A percentile compares a stretch with the other conserved stretches of the same genome.
Evolutionary conservation across 2,113 vertebrate species (phyloP).

Genomic region (Mesitornis unicolor): DNA sequence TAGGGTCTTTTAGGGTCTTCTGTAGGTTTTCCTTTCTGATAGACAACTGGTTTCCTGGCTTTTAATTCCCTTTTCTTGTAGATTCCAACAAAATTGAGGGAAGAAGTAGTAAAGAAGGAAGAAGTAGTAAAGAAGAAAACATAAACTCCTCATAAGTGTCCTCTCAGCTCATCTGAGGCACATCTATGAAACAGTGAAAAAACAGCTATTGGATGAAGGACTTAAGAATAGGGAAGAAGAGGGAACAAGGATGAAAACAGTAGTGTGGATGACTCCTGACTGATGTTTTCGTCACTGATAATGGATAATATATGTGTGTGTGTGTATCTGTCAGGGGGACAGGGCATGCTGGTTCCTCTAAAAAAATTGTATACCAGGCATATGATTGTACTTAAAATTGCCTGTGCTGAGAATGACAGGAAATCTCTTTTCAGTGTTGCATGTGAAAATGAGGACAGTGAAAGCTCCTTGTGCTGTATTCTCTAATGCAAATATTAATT

Average conservation of each 20-base stretch:
- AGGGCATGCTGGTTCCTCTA: neutral
- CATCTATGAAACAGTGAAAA: neutral
- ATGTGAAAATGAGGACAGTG: neutral
- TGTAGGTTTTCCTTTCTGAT: neutral
- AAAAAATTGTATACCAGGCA: neutral
- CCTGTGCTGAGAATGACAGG: neutral
- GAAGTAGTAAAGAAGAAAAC: neutral
- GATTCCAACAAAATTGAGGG: neutral
- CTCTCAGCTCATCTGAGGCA: neutral
- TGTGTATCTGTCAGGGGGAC: neutral
- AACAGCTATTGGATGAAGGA: neutral
- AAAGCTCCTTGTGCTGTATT: neutral
- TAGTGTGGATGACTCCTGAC: neutral
- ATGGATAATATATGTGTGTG: accelerated
- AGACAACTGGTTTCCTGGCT: neutral
- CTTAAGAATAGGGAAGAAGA: neutral
- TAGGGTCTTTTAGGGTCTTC: neutral
- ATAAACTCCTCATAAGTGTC: neutral
- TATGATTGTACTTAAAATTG: neutral
- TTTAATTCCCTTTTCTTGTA: neutral
- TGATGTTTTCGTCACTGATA: neutral
- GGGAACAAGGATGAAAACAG: neutral
- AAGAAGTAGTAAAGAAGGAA: neutral
- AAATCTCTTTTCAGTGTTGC: neutral
- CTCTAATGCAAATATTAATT: neutral